These are phyloP conservation scores for Creontiades dilutus DNA, from an alignment of 2,888 invertebrate species.

Conservation along the genomic window DNA sequence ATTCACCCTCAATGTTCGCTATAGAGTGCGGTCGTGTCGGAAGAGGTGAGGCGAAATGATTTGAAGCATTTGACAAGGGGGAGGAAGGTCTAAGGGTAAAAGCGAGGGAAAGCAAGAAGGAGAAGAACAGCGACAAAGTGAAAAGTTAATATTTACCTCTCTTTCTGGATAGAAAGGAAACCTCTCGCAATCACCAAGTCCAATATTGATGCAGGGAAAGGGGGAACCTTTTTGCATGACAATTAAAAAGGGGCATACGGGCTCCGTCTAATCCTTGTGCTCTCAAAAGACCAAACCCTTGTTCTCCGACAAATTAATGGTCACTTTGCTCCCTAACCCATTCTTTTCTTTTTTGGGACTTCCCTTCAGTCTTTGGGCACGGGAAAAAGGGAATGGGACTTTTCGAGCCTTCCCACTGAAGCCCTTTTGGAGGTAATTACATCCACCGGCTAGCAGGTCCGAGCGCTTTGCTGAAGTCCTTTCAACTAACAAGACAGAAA, in stretches of 20 bases:
- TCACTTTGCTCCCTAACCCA: slow-evolving; percentile 55
- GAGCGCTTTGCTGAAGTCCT: neutral
- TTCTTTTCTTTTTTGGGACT: slow-evolving; percentile 41
- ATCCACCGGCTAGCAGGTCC: neutral
- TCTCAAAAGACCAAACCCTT: slow-evolving; percentile 44
- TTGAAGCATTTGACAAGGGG: slow-evolving; percentile 35
- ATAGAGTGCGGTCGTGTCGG: neutral
- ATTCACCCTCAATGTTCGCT: neutral
- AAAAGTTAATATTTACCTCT: slow-evolving; percentile 73
- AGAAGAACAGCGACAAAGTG: slow-evolving; percentile 56
- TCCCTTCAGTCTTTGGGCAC: neutral
- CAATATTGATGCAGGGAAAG: slow-evolving; percentile 74
- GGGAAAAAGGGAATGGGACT: neutral
- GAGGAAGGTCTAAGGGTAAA: slow-evolving; percentile 33
- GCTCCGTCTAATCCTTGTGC: slow-evolving; percentile 53
- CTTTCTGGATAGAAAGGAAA: slow-evolving; percentile 58
- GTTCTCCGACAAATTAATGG: slow-evolving; percentile 37
- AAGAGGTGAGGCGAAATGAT: slow-evolving; percentile 36
- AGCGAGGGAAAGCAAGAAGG: slow-evolving; percentile 34
- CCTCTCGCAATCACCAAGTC: slow-evolving; percentile 73
- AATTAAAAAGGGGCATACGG: slow-evolving; percentile 75
- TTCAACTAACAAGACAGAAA: slow-evolving; percentile 2
- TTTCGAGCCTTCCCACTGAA: neutral
- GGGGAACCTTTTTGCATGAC: slow-evolving; percentile 74
- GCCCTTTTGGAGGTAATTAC: slow-evolving; percentile 9